Evolutionary conservation across 2,888 invertebrate genomes (phyloP).

Genomic region (Synanthedon andrenaeformis): DNA sequence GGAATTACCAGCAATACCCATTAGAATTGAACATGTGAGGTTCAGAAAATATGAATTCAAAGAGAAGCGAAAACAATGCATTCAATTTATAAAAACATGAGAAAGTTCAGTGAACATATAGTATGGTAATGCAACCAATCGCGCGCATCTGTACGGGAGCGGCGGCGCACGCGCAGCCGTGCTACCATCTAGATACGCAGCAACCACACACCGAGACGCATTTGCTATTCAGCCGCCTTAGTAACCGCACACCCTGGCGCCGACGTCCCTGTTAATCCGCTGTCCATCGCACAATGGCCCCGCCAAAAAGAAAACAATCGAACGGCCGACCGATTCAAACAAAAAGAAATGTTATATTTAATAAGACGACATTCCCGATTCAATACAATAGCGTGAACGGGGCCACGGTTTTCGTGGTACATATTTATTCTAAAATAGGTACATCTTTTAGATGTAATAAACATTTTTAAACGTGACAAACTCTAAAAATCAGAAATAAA

Average conservation of each 20-base stretch:
- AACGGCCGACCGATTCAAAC: slow-evolving; percentile 18
- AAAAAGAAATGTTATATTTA: slow-evolving; percentile 22
- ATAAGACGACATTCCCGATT: slow-evolving; percentile 19
- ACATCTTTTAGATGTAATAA: no score
- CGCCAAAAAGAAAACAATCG: slow-evolving; percentile 38
- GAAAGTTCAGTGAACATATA: slow-evolving; percentile 8
- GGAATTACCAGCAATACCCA: no score
- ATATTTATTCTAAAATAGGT: not conserved
- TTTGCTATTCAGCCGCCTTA: slow-evolving; percentile 48
- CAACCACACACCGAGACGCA: slow-evolving; percentile 30
- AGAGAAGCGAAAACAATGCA: slow-evolving; percentile 23
- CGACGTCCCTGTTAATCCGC: slow-evolving; percentile 57
- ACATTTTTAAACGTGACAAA: no score
- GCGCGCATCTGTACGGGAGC: slow-evolving; percentile 28
- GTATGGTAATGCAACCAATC: slow-evolving; percentile 43
- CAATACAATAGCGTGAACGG: slow-evolving; percentile 26
- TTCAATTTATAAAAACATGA: slow-evolving; percentile 24
- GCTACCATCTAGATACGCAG: slow-evolving; percentile 34
- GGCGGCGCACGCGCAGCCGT: slow-evolving; percentile 23
- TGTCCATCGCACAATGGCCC: slow-evolving; percentile 48
- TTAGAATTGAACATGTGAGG: no score
- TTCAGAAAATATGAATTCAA: slow-evolving; percentile 24
- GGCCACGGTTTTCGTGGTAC: slow-evolving; percentile 1
- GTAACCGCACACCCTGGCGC: slow-evolving; percentile 43
- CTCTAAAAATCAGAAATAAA: no score